Conservation (phyloP, 2,888 invertebrate genomes). For the Baccha elongata region DNA sequence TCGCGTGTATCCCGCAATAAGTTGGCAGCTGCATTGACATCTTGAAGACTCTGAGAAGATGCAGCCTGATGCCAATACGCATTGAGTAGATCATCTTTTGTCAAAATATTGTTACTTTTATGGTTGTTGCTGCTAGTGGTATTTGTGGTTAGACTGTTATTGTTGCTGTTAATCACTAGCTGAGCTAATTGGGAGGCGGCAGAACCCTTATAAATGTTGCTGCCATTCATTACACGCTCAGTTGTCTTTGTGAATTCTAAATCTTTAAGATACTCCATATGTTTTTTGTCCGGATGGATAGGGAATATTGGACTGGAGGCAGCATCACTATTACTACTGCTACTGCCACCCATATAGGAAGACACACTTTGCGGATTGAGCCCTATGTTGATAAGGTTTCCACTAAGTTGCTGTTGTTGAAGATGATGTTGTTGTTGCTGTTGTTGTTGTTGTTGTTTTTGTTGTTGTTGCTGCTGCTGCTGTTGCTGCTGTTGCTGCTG, state of each 20-base stretch:
- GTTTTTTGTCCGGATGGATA: slow-evolving; percentile 57
- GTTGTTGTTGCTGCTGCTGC: slow-evolving; percentile 64
- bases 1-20: slow-evolving; percentile 74
- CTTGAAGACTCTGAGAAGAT: slow-evolving; percentile 62
- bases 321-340: slow-evolving; percentile 42
- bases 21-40: slow-evolving; percentile 49
- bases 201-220: slow-evolving; percentile 48
- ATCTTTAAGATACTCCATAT: slow-evolving; percentile 59
- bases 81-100: slow-evolving; percentile 52
- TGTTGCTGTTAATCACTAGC: slow-evolving; percentile 59
- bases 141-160: slow-evolving; percentile 42
- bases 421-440: slow-evolving; percentile 72
- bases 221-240: slow-evolving; percentile 58
- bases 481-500: slow-evolving; percentile 69
- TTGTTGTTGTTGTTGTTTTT: slow-evolving; percentile 61
- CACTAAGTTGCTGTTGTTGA: slow-evolving; percentile 70
- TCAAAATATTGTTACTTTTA: slow-evolving; percentile 44
- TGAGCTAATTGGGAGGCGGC: slow-evolving; percentile 52
- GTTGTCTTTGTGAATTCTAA: slow-evolving; percentile 61
- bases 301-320: slow-evolving; percentile 55
- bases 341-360: slow-evolving; percentile 36
- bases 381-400: slow-evolving; percentile 67
- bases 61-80: slow-evolving; percentile 57
- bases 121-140: slow-evolving; percentile 39
- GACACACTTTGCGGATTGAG: slow-evolving; percentile 48